These are phyloP conservation scores for Leucophenga montana DNA, from an alignment of 2,888 invertebrate species.

Conservation along the genomic window DNA sequence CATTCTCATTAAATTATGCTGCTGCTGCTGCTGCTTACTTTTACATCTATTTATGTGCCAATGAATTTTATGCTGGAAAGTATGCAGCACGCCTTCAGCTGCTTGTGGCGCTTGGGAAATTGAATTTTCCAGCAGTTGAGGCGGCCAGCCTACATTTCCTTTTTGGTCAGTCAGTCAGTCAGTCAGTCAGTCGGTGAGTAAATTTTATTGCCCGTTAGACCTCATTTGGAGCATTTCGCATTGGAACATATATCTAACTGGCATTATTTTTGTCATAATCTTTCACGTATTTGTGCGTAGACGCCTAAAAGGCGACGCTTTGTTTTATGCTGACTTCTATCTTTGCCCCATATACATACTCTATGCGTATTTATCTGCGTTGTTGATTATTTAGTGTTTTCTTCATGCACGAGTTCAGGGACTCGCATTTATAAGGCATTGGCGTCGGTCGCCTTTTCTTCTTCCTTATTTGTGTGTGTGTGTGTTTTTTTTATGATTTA, in stretches of 20 bases:
- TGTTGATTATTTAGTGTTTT: slow-evolving; percentile 19
- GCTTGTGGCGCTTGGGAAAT: slow-evolving; percentile 38
- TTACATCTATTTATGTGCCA: slow-evolving; percentile 47
- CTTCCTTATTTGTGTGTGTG: no score
- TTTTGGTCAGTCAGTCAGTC: slow-evolving; percentile 41
- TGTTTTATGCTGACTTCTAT: background rate
- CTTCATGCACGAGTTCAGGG: slow-evolving; percentile 24
- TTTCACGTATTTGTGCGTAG: background rate
- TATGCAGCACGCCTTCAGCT: slow-evolving; percentile 2
- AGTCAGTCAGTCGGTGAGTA: slow-evolving; percentile 48
- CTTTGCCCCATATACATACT: background rate
- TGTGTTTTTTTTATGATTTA: slow-evolving; percentile 30
- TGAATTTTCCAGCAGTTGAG: slow-evolving; percentile 38
- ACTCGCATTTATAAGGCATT: slow-evolving; percentile 5
- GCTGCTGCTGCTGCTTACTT: no score
- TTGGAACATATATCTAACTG: background rate
- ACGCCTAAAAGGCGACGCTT: background rate
- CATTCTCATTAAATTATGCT: no score
- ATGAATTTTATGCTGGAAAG: slow-evolving; percentile 42
- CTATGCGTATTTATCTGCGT: no score
- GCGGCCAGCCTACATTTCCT: background rate
- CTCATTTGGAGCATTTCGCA: slow-evolving; percentile 46
- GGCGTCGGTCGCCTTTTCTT: background rate
- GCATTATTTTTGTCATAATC: slow-evolving; percentile 19
- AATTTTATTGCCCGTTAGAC: slow-evolving; percentile 55